These are phyloP conservation scores for Tragelaphus scriptus DNA, from an alignment of 2,113 vertebrate species.

Conservation along the genomic window DNA sequence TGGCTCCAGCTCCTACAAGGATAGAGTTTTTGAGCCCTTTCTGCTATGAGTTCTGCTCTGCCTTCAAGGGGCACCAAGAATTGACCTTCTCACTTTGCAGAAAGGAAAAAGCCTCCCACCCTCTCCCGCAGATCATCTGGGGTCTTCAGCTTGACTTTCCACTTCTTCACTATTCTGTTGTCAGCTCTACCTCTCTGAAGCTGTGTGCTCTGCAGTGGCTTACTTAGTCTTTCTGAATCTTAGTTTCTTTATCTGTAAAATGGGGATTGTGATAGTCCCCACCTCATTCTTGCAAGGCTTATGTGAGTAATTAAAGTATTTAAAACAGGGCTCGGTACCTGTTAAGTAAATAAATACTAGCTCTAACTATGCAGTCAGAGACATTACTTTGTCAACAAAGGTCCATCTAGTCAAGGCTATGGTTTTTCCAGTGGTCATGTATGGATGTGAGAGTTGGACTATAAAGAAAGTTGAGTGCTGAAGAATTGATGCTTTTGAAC, in stretches of 20 bases:
- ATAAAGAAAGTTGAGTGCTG: background rate
- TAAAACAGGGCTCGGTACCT: background rate
- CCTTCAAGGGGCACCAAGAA: background rate
- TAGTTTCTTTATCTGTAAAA: background rate
- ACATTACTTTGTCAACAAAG: background rate
- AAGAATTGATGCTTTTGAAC: background rate
- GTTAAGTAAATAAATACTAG: background rate
- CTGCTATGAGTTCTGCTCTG: background rate
- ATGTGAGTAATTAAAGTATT: background rate
- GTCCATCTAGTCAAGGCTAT: background rate
- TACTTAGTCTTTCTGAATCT: background rate
- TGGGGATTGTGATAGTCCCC: background rate
- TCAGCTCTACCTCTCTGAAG: background rate
- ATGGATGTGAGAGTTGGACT: background rate
- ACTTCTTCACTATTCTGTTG: background rate
- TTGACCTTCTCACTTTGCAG: background rate
- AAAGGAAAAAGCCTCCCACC: background rate
- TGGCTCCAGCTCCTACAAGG: background rate
- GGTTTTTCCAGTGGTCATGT: background rate
- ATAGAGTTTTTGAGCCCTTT: background rate
- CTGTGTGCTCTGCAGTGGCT: background rate
- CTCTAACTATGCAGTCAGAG: background rate
- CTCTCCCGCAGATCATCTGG: background rate
- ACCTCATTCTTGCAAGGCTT: background rate
- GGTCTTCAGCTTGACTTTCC: background rate